These are phyloP conservation scores for Gallinago solitaria DNA, from an alignment of 2,797 vertebrate species.

Conservation along the genomic window DNA sequence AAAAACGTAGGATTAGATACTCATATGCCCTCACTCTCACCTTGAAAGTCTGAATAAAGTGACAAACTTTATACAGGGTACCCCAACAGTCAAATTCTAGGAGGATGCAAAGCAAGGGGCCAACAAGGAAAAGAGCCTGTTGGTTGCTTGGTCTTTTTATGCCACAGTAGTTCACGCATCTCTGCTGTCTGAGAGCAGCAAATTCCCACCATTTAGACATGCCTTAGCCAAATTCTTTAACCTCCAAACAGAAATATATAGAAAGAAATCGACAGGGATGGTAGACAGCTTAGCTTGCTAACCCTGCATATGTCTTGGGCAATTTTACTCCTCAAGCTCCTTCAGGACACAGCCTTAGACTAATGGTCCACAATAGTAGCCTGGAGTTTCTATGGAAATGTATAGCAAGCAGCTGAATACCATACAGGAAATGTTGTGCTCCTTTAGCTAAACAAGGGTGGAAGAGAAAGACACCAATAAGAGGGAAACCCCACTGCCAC, in stretches of 20 bases:
- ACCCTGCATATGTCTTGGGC: fast-evolving
- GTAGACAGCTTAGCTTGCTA: not conserved
- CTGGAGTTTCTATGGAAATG: not conserved
- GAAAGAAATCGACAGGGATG: not conserved
- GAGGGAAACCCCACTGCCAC: fast-evolving
- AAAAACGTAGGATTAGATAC: not conserved
- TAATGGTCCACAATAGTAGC: not conserved
- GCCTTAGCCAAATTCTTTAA: not conserved
- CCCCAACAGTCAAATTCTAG: not conserved
- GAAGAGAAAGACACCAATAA: not conserved
- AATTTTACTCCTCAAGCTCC: not conserved
- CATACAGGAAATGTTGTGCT: not conserved
- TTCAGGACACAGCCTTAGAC: not conserved
- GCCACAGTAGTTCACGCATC: fast-evolving
- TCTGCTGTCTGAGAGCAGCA: not conserved
- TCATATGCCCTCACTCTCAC: not conserved
- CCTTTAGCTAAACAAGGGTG: not conserved
- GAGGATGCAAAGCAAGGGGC: not conserved
- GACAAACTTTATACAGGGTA: not conserved
- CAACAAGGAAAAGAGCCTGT: not conserved
- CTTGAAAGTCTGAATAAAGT: not conserved
- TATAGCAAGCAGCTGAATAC: not conserved
- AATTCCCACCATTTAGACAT: not conserved
- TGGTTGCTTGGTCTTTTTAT: not conserved
- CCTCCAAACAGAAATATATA: not conserved